These are phyloP conservation scores for Tortricodes alternella DNA, from an alignment of 2,888 invertebrate genomes.

Conservation along the genomic window DNA sequence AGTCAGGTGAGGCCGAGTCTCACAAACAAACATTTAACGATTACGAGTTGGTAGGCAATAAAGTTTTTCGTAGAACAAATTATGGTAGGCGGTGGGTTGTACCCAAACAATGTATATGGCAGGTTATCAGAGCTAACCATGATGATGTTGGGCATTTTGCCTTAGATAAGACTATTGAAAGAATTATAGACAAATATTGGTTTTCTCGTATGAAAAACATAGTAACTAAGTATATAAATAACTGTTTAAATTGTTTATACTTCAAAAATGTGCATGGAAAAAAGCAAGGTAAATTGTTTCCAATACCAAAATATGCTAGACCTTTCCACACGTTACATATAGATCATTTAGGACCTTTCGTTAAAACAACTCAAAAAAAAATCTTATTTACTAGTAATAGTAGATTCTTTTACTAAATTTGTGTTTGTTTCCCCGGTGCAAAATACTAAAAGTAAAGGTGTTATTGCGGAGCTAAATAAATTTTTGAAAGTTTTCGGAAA, in stretches of 20 bases:
- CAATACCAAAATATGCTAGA: slow-evolving; percentile 16
- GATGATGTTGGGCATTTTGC: slow-evolving; percentile 24
- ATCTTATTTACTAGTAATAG: slow-evolving; percentile 38
- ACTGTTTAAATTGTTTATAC: slow-evolving; percentile 36
- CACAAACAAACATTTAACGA: slow-evolving; percentile 9
- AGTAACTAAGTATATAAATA: slow-evolving; percentile 7
- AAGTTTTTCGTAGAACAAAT: slow-evolving; percentile 15
- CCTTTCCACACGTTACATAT: slow-evolving; percentile 36
- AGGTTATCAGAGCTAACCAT: slow-evolving; percentile 9
- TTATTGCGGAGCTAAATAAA: slow-evolving; percentile 35
- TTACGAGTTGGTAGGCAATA: slow-evolving; percentile 17
- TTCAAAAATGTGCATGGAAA: slow-evolving; percentile 35
- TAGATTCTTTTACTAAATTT: slow-evolving; percentile 47
- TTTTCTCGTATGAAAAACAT: slow-evolving; percentile 11
- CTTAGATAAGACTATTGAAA: slow-evolving; percentile 17
- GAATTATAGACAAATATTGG: slow-evolving; percentile 9
- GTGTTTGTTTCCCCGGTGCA: slow-evolving; percentile 39
- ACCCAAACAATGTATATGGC: slow-evolving; percentile 17
- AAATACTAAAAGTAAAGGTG: slow-evolving; percentile 32
- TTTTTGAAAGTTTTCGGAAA: slow-evolving; percentile 39
- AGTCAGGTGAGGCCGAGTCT: slow-evolving; percentile 16
- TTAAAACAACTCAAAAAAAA: slow-evolving; percentile 10
- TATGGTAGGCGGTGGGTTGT: slow-evolving; percentile 22
- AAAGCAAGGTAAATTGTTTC: background rate
- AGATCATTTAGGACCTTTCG: slow-evolving; percentile 13